These are phyloP conservation scores for Danaus plexippus DNA, from an alignment of 1,140 invertebrate genomes.

Conservation along the genomic window DNA sequence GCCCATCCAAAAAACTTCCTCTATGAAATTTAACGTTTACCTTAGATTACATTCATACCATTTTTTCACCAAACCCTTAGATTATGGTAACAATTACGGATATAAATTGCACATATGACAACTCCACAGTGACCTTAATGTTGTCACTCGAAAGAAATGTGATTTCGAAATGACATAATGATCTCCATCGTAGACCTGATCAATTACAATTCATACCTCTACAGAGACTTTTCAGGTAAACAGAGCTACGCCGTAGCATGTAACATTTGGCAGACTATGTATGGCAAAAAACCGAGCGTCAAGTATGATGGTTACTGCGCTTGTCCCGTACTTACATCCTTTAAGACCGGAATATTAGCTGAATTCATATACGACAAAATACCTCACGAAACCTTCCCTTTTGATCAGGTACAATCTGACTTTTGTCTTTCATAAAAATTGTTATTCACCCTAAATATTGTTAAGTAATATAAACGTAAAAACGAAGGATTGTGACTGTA, in stretches of 20 bases:
- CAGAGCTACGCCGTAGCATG: slow-evolving; percentile 83
- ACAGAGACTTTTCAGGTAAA: slow-evolving; percentile 73
- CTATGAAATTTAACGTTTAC: too few species aligned
- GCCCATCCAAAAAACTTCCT: too few species aligned
- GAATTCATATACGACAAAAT: slow-evolving; percentile 94
- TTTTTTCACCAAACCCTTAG: too few species aligned
- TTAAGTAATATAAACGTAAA: too few species aligned
- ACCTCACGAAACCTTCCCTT: slow-evolving; percentile 93
- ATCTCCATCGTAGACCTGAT: too few species aligned
- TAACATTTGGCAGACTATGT: slow-evolving; percentile 80
- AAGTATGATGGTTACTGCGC: slow-evolving; percentile 95
- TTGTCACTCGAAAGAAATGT: background rate
- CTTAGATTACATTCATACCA: too few species aligned
- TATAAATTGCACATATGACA: background rate
- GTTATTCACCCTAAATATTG: too few species aligned
- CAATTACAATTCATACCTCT: too few species aligned
- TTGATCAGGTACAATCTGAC: slow-evolving; percentile 72
- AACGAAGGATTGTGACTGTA: too few species aligned
- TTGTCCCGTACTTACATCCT: slow-evolving; percentile 92
- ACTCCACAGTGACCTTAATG: background rate
- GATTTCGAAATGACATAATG: too few species aligned
- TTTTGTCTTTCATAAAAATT: too few species aligned
- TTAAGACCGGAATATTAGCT: slow-evolving; percentile 86
- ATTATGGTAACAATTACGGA: background rate
- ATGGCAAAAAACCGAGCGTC: slow-evolving; percentile 68